Conservation (phyloP, 92 coral and sea anemone species). For the Heliopora coerulea region DNA sequence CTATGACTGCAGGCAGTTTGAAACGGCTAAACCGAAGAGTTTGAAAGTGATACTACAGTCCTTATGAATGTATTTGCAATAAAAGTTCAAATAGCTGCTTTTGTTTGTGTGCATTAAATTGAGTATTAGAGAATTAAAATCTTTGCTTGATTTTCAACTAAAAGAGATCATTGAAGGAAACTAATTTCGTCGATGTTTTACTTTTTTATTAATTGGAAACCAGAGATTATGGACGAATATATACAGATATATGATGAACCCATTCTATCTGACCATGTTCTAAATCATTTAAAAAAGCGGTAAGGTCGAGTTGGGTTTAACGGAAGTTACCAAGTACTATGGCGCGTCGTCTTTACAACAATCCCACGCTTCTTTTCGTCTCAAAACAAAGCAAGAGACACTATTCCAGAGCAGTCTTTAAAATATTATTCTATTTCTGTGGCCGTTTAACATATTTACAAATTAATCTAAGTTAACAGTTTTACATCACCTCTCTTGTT, state of each 20-base stretch:
- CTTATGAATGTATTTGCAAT: neutral
- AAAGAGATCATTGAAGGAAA: neutral
- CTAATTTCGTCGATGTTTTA: neutral
- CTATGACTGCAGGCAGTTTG: slow-evolving; percentile 23
- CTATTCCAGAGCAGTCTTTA: slow-evolving; percentile 18
- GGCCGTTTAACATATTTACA: slow-evolving; percentile 24
- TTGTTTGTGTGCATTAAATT: too few relatives aligned
- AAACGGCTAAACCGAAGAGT: neutral
- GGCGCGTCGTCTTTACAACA: slow-evolving; percentile 24
- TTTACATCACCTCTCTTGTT: neutral
- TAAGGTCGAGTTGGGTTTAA: neutral
- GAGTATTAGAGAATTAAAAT: too few relatives aligned
- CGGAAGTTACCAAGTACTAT: slow-evolving; percentile 33
- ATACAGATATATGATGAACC: neutral
- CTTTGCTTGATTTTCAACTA: too few relatives aligned
- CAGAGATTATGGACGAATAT: neutral
- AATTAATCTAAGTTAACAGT: slow-evolving; percentile 2
- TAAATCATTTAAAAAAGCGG: neutral
- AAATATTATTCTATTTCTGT: slow-evolving; percentile 14
- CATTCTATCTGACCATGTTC: neutral
- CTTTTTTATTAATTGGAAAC: neutral
- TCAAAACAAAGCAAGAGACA: slow-evolving; percentile 4
- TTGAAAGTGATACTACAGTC: neutral
- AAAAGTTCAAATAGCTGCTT: neutral
- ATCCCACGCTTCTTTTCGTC: slow-evolving; percentile 32